phyloP scores from a whole-genome alignment of 2,113 vertebrate species.

The Rissa tridactyla region DNA sequence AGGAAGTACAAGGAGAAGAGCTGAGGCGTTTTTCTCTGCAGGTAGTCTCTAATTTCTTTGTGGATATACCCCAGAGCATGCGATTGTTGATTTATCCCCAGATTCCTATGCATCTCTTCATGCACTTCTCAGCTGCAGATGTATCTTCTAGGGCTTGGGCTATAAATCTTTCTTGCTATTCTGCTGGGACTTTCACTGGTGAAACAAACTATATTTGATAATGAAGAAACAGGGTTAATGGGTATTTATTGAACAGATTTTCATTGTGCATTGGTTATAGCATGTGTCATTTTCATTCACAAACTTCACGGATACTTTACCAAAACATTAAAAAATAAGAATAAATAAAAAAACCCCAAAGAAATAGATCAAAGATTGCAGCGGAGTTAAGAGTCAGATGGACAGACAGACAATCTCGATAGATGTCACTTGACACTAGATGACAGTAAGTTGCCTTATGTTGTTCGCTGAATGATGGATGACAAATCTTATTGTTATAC shows the following conservation, averaged over 20 bases:
- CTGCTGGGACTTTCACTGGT: neutral
- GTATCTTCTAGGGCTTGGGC: neutral
- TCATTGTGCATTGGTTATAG: neutral
- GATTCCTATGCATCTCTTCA: neutral
- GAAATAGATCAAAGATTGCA: constrained; percentile 6
- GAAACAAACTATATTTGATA: neutral
- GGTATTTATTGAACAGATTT: constrained; percentile 5
- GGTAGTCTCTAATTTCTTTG: constrained; percentile 9
- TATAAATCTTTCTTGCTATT: neutral
- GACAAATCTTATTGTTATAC: constrained; percentile 72
- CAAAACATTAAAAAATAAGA: neutral
- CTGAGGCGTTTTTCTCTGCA: neutral
- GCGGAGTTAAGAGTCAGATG: constrained; percentile 34
- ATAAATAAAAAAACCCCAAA: neutral
- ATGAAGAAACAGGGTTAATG: neutral
- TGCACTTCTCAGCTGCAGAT: neutral
- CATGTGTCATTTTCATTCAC: constrained; percentile 1
- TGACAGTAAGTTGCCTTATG: constrained; percentile 65
- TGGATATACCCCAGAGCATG: neutral
- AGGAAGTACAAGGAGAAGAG: neutral
- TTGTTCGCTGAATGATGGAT: constrained; percentile 68
- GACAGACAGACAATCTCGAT: constrained; percentile 51
- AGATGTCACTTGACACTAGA: constrained; percentile 62
- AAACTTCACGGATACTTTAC: neutral
- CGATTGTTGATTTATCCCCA: constrained; percentile 12